Conservation (phyloP, 2,113 vertebrate species). For the Myotis lucifugus region DNA sequence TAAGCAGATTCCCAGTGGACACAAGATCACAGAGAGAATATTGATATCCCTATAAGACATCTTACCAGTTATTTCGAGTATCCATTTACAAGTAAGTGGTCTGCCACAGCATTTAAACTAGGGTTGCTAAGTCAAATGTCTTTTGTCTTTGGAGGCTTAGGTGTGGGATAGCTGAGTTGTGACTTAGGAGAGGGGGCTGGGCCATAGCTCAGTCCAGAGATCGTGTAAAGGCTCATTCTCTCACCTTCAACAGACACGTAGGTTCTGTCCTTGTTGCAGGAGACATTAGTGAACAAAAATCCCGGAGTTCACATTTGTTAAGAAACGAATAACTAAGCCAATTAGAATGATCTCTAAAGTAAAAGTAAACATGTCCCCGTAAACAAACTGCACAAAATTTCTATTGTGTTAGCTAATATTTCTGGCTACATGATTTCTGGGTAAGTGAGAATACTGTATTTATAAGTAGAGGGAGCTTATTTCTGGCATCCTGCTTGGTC, state of each 20-base stretch:
- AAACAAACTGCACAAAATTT: background rate
- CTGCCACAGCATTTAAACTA: background rate
- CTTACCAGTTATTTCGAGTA: background rate
- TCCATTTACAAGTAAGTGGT: background rate
- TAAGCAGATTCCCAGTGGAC: background rate
- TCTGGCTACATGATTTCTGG: constrained; percentile 17
- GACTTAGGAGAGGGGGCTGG: background rate
- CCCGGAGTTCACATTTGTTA: background rate
- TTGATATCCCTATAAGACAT: background rate
- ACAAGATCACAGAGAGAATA: background rate
- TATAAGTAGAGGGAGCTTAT: background rate
- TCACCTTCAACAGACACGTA: background rate
- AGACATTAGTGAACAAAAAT: background rate
- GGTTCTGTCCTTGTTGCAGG: background rate
- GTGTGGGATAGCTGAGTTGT: background rate
- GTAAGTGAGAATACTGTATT: background rate
- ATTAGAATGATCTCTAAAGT: background rate
- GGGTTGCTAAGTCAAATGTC: background rate
- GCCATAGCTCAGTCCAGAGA: fast-evolving
- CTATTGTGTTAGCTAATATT: background rate
- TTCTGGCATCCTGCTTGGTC: constrained; percentile 23
- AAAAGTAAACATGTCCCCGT: background rate
- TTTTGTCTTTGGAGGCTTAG: background rate
- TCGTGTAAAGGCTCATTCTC: background rate
- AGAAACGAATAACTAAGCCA: background rate